These are phyloP conservation scores for Samia ricini DNA, from an alignment of 1,140 invertebrate genomes.

Conservation along the genomic window DNA sequence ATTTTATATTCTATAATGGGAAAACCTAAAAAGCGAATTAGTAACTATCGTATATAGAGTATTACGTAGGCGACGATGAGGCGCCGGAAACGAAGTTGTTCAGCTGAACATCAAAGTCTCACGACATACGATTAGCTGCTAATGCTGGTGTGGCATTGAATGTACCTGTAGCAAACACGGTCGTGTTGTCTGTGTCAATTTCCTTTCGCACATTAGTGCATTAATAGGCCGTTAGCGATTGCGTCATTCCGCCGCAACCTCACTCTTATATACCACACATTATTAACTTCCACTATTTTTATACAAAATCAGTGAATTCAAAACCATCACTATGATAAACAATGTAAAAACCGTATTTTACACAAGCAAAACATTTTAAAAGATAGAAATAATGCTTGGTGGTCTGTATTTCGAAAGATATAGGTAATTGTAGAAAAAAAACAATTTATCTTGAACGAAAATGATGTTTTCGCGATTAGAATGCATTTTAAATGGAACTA, in stretches of 20 bases:
- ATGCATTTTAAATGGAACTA: not conserved
- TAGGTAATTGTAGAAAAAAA: no score
- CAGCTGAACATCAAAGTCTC: not conserved
- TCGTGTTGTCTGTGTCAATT: slow-evolving; percentile 4
- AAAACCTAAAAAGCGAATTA: not conserved
- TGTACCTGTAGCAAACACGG: slow-evolving; percentile 7
- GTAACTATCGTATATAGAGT: not conserved
- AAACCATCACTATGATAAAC: no score
- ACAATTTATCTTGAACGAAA: not conserved
- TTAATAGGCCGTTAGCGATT: slow-evolving; percentile 6
- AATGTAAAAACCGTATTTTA: no score
- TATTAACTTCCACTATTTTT: not conserved
- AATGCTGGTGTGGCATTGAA: not conserved
- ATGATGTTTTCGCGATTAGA: not conserved
- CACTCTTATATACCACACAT: not conserved
- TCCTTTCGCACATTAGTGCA: not conserved
- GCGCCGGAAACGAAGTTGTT: not conserved
- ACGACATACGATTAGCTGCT: not conserved
- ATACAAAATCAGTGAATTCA: not conserved
- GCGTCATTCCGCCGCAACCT: not conserved
- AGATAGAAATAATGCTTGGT: no score
- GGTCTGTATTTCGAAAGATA: no score
- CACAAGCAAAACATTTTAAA: no score
- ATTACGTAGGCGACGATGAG: not conserved
- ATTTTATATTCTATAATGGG: no score